phyloP scores from a whole-genome alignment of 1,140 invertebrate species.

The Mizuhopecten yessoensis region DNA sequence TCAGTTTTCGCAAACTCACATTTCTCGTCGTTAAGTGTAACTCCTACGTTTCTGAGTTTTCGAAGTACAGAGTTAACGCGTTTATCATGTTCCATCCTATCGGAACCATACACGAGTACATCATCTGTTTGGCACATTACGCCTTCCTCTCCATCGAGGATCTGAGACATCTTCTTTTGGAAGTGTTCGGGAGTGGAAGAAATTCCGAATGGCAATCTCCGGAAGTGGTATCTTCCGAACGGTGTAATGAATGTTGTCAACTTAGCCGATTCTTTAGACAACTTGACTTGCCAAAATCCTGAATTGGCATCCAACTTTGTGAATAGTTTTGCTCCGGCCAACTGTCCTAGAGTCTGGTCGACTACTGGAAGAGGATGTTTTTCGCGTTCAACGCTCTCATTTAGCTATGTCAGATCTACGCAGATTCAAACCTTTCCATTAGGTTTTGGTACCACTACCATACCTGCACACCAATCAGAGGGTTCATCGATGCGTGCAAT shows the following conservation, averaged over 20 bases:
- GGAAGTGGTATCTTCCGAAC: constrained; percentile 57
- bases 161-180: constrained; percentile 54
- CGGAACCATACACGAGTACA: constrained; percentile 69
- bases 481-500: constrained; percentile 58
- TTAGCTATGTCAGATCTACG: constrained; percentile 59
- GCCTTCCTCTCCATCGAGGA: constrained; percentile 57
- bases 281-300: constrained; percentile 77
- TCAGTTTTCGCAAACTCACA: constrained; percentile 75
- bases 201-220: constrained; percentile 58
- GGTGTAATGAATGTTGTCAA: constrained; percentile 45
- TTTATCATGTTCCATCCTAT: constrained; percentile 64
- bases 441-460: constrained; percentile 61
- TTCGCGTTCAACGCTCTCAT: constrained; percentile 59
- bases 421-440: constrained; percentile 61
- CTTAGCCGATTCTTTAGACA: constrained; percentile 53
- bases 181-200: constrained; percentile 53
- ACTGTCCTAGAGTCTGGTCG: constrained; percentile 59
- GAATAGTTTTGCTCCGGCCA: constrained; percentile 65
- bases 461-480: constrained; percentile 61
- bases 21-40: constrained; percentile 80
- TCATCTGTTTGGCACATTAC: constrained; percentile 62
- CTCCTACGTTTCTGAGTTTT: constrained; percentile 62
- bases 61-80: constrained; percentile 66
- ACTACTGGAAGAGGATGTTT: constrained; percentile 49
- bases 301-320: constrained; percentile 51